Percentiles rank a stretch among this genome's conserved stretches.
phyloP scores from a whole-genome alignment of 2,888 invertebrate species.

The Sphaerophoria rueppellii region DNA sequence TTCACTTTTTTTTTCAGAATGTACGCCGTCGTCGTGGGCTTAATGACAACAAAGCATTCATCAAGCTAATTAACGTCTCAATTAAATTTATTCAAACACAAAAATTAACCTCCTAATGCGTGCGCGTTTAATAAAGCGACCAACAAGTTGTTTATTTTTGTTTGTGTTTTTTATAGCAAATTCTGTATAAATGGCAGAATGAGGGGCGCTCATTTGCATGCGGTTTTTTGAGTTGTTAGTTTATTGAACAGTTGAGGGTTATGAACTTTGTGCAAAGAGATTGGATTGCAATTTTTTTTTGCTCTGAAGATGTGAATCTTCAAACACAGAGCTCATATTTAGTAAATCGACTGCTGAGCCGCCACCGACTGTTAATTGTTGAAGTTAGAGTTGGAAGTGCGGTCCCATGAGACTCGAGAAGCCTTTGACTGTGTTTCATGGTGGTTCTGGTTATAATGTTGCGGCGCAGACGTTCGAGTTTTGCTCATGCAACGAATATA shows the following conservation, averaged over 20 bases:
- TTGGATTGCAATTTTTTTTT: constrained; percentile 53
- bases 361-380: constrained; percentile 19
- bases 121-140: not conserved
- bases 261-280: constrained; percentile 67
- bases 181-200: constrained; percentile 21
- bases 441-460: not conserved
- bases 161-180: not conserved
- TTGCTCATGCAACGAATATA: not conserved
- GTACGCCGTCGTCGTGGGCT: not conserved
- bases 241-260: constrained; percentile 66
- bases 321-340: not conserved
- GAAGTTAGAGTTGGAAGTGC: constrained; percentile 33
- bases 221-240: constrained; percentile 21
- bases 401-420: constrained; percentile 46
- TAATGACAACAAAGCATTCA: constrained; percentile 63
- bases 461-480: constrained; percentile 35
- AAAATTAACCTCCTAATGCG: constrained; percentile 50
- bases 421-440: not conserved
- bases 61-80: constrained; percentile 72
- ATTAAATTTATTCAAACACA: constrained; percentile 64
- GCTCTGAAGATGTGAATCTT: not conserved
- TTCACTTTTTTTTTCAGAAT: not conserved
- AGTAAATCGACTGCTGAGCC: constrained; percentile 6
- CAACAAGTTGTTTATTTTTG: not conserved
- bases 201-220: constrained; percentile 18